A percentile compares a stretch with the other conserved stretches of the same genome.
Conservation (phyloP, 2,888 invertebrate genomes). For the Aleiodes leptofemur region DNA sequence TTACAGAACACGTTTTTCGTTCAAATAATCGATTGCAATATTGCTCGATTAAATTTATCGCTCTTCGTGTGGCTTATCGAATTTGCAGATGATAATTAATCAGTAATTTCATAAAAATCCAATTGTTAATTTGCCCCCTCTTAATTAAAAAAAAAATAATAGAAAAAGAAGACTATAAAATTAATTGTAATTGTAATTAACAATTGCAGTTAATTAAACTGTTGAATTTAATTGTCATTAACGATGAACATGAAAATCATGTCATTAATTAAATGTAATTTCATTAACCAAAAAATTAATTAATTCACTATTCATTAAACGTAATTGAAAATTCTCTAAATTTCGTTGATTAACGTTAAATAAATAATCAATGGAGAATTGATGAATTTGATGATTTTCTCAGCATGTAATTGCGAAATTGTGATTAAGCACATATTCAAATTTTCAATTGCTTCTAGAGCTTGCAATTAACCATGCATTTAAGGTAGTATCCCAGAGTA, state of each 20-base stretch:
- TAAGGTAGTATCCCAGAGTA: not conserved
- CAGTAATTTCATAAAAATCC: slow-evolving; percentile 30
- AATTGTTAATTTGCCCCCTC: not conserved
- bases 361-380: no score
- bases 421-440: slow-evolving; percentile 16
- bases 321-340: not conserved
- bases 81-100: slow-evolving; percentile 44
- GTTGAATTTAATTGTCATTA: not conserved
- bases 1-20: slow-evolving; percentile 24
- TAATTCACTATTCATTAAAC: not conserved
- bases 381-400: not conserved
- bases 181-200: not conserved
- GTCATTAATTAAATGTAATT: no score
- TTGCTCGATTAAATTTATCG: slow-evolving; percentile 52
- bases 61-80: slow-evolving; percentile 41
- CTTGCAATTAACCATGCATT: not conserved
- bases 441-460: not conserved
- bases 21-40: slow-evolving; percentile 41
- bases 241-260: no score
- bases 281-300: no score
- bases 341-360: not conserved
- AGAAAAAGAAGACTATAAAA: not conserved
- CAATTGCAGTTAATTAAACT: not conserved
- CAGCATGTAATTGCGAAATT: not conserved
- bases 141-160: not conserved